Conservation (phyloP, 1,140 invertebrate genomes). For the Drosophila auraria region DNA sequence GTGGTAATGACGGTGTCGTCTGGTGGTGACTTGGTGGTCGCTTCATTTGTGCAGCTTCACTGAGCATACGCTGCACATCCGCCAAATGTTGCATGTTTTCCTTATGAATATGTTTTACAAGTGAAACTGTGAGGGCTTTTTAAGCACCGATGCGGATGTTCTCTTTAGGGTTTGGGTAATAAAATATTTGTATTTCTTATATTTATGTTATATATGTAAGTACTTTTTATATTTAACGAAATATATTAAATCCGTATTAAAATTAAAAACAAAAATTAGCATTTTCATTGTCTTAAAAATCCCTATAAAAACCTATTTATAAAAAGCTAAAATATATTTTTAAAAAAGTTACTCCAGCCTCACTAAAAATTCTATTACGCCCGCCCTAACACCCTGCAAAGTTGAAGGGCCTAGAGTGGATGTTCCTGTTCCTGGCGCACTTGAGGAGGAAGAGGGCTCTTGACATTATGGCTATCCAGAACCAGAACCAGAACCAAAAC, state of each 20-base stretch:
- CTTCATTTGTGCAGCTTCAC: constrained; percentile 81
- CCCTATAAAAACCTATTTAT: too few species aligned
- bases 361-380: background rate
- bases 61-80: constrained; percentile 84
- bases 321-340: background rate
- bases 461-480: constrained; percentile 69
- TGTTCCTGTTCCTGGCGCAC: constrained; percentile 46
- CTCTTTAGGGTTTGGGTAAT: background rate
- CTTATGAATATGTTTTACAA: constrained; percentile 66
- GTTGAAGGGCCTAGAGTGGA: constrained; percentile 34
- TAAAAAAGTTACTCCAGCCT: background rate
- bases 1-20: constrained; percentile 69
- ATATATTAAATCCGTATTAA: too few species aligned
- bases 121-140: constrained; percentile 9
- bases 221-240: too few species aligned
- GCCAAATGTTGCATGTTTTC: constrained; percentile 59
- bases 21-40: constrained; percentile 82
- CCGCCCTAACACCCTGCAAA: background rate
- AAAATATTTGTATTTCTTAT: background rate
- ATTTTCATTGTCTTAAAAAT: too few species aligned
- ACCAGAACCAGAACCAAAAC: constrained; percentile 10
- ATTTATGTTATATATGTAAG: background rate
- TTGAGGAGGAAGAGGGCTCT: constrained; percentile 52
- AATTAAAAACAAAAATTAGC: too few species aligned
- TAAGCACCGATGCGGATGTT: background rate